Conservation (phyloP, 2,797 vertebrate species). For the Delichon dasypus region DNA sequence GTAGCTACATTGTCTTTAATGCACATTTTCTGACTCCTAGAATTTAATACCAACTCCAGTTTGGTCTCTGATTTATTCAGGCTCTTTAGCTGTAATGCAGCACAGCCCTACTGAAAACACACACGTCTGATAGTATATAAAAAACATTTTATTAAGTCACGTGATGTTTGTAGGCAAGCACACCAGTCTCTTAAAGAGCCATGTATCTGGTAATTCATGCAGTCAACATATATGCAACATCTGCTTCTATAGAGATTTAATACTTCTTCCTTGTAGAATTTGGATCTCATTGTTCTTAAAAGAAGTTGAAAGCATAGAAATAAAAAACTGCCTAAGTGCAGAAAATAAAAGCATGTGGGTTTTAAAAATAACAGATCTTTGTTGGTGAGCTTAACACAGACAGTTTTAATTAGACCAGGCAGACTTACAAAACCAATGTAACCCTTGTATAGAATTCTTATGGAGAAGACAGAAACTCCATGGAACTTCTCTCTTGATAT, state of each 20-base stretch:
- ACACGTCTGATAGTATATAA: background rate
- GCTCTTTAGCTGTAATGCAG: background rate
- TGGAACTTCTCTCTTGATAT: background rate
- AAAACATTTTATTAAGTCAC: constrained; percentile 35
- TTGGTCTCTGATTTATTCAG: background rate
- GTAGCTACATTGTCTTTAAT: background rate
- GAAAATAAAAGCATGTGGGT: constrained; percentile 3
- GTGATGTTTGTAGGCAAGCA: background rate
- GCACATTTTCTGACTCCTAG: background rate
- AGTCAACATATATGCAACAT: constrained; percentile 5
- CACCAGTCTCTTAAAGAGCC: background rate
- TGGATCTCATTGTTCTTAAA: background rate
- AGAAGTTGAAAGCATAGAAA: constrained; percentile 16
- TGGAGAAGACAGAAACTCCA: background rate
- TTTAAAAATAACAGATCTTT: constrained; percentile 20
- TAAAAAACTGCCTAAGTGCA: background rate
- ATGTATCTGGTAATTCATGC: constrained; percentile 7
- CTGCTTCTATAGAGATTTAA: constrained; percentile 36
- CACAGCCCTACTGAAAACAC: background rate
- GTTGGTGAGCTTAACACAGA: background rate
- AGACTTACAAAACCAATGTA: background rate
- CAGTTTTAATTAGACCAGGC: background rate
- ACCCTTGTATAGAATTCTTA: background rate
- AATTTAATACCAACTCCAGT: background rate
- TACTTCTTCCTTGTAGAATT: background rate